phyloP scores from a whole-genome alignment of 2,113 vertebrate genomes.

The Passer montanus region DNA sequence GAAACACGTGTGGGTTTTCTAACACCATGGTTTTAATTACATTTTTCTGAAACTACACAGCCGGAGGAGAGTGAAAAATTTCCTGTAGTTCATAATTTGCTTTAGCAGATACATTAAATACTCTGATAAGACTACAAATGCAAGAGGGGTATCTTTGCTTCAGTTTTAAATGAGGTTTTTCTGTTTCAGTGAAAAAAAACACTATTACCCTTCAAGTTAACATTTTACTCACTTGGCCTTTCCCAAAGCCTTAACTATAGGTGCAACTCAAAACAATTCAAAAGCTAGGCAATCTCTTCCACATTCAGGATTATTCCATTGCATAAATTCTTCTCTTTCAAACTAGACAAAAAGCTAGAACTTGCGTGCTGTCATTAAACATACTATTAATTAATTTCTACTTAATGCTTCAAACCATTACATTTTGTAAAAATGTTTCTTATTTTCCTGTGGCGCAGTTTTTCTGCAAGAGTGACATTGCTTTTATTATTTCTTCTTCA shows the following conservation, averaged over 20 bases:
- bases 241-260: not conserved
- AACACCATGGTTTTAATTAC: not conserved
- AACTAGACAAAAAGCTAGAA: not conserved
- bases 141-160: not conserved
- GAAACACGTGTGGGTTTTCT: not conserved
- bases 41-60: not conserved
- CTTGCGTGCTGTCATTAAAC: not conserved
- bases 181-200: not conserved
- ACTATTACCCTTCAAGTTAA: not conserved
- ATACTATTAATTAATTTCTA: not conserved
- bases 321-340: not conserved
- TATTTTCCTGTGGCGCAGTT: not conserved
- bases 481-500: not conserved
- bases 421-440: not conserved
- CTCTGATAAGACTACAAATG: not conserved
- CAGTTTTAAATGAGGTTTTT: not conserved
- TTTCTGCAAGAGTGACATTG: not conserved
- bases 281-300: not conserved
- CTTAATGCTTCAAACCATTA: not conserved
- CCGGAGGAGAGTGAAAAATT: not conserved
- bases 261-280: not conserved
- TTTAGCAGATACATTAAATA: not conserved
- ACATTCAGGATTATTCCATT: not conserved
- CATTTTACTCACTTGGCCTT: not conserved
- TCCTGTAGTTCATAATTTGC: not conserved